Evolutionary conservation across 2,888 invertebrate species (phyloP).

Genomic region (Drosophila leonis): DNA sequence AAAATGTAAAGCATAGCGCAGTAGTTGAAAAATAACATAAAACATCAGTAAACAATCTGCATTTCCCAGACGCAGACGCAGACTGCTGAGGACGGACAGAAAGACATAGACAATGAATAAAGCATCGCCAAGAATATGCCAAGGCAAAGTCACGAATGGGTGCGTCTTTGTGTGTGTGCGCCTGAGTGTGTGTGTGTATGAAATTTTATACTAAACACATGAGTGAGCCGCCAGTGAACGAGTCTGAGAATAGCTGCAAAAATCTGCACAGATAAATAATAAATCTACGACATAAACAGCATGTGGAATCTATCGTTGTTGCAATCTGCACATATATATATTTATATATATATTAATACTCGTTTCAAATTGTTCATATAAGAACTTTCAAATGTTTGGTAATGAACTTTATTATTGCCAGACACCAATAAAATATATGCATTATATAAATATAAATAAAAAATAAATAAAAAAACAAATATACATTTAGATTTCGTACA

Average conservation of each 20-base stretch:
- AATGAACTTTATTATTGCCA: no score
- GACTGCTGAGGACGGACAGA: constrained; percentile 1
- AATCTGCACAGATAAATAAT: constrained; percentile 78
- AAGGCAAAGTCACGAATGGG: constrained; percentile 5
- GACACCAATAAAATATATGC: no score
- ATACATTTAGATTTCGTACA: background rate
- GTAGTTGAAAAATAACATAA: constrained; percentile 61
- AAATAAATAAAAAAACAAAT: background rate
- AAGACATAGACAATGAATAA: constrained; percentile 70
- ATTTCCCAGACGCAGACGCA: constrained; percentile 46
- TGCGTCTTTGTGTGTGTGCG: constrained; percentile 5
- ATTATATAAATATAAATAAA: background rate
- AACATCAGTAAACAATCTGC: constrained; percentile 75
- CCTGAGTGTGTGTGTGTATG: constrained; percentile 31
- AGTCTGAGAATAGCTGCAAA: constrained; percentile 49
- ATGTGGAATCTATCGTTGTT: constrained; percentile 33
- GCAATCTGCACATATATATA: background rate
- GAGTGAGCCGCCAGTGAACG: constrained; percentile 36
- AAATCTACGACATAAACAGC: constrained; percentile 67
- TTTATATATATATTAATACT: background rate
- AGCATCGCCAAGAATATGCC: constrained; percentile 47
- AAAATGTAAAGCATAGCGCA: constrained; percentile 50
- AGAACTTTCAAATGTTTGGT: no score
- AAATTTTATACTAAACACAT: constrained; percentile 61
- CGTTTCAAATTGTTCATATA: no score